Evolutionary conservation across 2,113 vertebrate genomes (phyloP).

Genomic region (Actinemys pallida): DNA sequence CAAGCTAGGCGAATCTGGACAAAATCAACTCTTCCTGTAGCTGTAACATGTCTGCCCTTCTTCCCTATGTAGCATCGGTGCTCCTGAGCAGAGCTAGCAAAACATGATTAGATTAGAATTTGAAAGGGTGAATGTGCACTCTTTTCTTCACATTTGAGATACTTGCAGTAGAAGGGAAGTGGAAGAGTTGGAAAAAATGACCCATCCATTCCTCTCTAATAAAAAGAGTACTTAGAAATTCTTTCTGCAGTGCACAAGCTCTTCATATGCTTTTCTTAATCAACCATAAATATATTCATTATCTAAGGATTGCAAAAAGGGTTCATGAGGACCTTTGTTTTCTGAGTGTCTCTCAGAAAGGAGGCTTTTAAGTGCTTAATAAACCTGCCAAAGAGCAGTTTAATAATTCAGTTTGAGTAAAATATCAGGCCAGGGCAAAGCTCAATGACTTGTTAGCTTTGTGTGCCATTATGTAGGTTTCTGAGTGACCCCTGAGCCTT

Average conservation of each 20-base stretch:
- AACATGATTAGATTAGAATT: not conserved
- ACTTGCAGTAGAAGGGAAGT: not conserved
- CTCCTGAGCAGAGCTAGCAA: not conserved
- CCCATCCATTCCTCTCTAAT: not conserved
- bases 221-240: not conserved
- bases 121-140: not conserved
- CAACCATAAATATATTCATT: not conserved
- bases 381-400: not conserved
- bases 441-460: not conserved
- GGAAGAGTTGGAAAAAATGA: not conserved
- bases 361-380: not conserved
- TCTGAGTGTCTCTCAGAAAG: not conserved
- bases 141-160: not conserved
- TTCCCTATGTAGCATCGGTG: not conserved
- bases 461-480: not conserved
- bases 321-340: not conserved
- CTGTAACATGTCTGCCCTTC: not conserved
- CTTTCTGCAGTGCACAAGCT: not conserved
- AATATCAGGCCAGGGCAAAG: not conserved
- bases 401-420: accelerated
- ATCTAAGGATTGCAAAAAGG: not conserved
- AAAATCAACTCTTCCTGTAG: not conserved
- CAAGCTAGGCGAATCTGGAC: not conserved
- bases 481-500: not conserved
- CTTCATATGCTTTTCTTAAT: not conserved